Evolutionary conservation across 2,113 vertebrate species (phyloP).

Genomic region (Rhegmatorhina hoffmannsi): DNA sequence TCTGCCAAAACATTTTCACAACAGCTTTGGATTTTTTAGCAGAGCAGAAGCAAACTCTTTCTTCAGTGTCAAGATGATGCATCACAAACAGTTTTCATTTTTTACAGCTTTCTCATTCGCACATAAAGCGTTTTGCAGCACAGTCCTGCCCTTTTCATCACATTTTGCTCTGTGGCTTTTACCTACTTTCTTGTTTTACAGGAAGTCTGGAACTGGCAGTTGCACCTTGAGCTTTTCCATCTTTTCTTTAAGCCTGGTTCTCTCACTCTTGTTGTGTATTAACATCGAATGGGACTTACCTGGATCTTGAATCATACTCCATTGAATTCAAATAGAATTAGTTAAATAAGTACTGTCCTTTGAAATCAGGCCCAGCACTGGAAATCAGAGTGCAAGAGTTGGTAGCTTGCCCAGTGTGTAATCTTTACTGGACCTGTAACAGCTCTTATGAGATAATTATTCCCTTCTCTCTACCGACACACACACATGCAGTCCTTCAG

Average conservation of each 20-base stretch:
- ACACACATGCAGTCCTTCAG: background rate
- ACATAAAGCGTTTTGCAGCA: background rate
- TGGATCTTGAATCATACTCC: background rate
- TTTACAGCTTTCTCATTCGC: slow-evolving; percentile 7
- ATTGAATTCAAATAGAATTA: background rate
- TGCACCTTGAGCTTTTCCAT: background rate
- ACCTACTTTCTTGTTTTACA: background rate
- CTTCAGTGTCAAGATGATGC: background rate
- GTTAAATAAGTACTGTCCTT: background rate
- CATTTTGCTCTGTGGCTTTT: background rate
- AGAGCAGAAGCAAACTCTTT: background rate
- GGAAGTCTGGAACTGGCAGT: background rate
- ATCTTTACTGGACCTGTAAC: background rate
- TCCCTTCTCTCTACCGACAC: background rate
- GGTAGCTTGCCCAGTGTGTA: background rate
- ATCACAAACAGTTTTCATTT: background rate
- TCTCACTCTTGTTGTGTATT: background rate
- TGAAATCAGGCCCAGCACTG: background rate
- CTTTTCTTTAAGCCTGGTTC: background rate
- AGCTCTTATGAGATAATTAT: background rate
- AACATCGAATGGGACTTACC: background rate
- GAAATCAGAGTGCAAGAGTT: background rate
- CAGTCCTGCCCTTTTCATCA: background rate
- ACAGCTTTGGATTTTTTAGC: background rate
- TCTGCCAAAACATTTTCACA: slow-evolving; percentile 8